Conservation (phyloP, 2,888 invertebrate genomes). For the Eupeodes luniger region DNA sequence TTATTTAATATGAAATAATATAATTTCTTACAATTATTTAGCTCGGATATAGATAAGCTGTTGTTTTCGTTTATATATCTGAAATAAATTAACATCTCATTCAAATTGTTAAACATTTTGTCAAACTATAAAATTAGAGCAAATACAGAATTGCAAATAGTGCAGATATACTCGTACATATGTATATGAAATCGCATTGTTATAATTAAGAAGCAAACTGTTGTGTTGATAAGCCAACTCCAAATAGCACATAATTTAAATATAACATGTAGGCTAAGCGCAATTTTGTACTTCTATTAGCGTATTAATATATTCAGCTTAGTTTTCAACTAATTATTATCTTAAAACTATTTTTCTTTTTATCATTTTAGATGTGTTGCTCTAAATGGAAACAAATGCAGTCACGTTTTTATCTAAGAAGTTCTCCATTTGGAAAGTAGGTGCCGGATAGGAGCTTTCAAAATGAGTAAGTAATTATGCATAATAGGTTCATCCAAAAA, state of each 20-base stretch:
- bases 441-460: constrained; percentile 40
- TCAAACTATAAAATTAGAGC: neutral
- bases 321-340: neutral
- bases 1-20: neutral
- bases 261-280: too few relatives aligned
- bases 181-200: neutral
- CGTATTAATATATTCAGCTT: neutral
- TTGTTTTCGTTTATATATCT: neutral
- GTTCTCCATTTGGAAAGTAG: constrained; percentile 53
- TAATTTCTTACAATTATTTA: neutral
- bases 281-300: too few relatives aligned
- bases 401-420: constrained; percentile 35
- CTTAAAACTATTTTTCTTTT: neutral
- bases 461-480: constrained; percentile 63
- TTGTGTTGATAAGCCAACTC: constrained; percentile 14
- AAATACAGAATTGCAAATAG: neutral
- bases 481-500: too few relatives aligned
- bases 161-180: too few relatives aligned
- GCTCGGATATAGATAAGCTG: neutral
- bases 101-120: neutral
- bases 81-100: constrained; percentile 16
- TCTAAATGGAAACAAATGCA: constrained; percentile 52
- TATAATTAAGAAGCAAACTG: neutral
- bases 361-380: constrained; percentile 57
- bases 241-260: neutral